These are phyloP conservation scores for Hyperoplus lanceolatus DNA, from an alignment of 2,797 vertebrate species.

Conservation along the genomic window DNA sequence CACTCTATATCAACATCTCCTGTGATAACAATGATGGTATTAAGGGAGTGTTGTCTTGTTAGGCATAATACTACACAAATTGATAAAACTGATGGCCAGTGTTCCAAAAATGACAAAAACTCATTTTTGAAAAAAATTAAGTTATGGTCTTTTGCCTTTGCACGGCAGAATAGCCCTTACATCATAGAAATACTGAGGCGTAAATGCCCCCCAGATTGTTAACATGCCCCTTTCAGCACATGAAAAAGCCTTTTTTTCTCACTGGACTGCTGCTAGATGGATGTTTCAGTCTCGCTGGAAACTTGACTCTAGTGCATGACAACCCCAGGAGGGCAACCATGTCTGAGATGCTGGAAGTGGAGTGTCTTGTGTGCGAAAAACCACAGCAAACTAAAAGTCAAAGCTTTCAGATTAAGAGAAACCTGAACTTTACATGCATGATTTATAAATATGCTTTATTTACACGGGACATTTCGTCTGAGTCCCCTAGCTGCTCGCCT, in stretches of 20 bases:
- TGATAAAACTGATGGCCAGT: no score
- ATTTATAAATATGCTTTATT: constrained; percentile 47
- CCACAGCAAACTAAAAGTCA: constrained; percentile 31
- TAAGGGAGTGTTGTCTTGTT: no score
- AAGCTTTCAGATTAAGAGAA: constrained; percentile 40
- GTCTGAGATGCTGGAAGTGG: constrained; percentile 60
- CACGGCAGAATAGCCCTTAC: constrained; percentile 25
- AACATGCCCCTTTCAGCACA: constrained; percentile 56
- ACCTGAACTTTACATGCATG: constrained; percentile 41
- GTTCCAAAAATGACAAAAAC: no score
- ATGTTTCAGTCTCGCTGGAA: constrained; percentile 62
- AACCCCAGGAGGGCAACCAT: constrained; percentile 50
- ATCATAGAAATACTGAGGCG: constrained; percentile 48
- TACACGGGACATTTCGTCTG: constrained; percentile 40
- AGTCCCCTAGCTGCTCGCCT: constrained; percentile 39
- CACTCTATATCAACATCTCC: no score
- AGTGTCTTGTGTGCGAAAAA: constrained; percentile 41
- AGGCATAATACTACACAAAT: no score
- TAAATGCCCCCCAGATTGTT: constrained; percentile 58
- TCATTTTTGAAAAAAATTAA: no score
- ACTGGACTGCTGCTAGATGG: constrained; percentile 47
- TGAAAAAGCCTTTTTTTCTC: constrained; percentile 35
- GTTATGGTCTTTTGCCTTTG: no score
- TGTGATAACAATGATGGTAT: no score
- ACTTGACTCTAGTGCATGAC: constrained; percentile 56